Conservation (phyloP, 2,113 vertebrate genomes). For the Machaerirhynchus nigripectus region DNA sequence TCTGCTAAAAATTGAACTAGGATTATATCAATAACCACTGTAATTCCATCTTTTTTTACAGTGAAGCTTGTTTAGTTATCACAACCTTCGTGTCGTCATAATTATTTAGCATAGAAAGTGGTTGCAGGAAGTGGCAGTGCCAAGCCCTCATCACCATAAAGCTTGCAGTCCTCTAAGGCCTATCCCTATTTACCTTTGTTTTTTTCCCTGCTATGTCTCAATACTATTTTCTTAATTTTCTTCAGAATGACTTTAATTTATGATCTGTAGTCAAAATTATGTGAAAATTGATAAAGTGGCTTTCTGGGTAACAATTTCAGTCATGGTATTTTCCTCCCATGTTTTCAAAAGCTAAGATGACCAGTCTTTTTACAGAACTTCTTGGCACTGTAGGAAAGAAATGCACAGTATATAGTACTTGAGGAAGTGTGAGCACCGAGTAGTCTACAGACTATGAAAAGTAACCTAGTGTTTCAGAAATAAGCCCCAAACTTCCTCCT, state of each 20-base stretch:
- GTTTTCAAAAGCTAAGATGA: not conserved
- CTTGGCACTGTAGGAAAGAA: not conserved
- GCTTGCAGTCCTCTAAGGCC: not conserved
- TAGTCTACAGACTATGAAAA: not conserved
- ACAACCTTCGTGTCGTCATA: not conserved
- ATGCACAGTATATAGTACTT: not conserved
- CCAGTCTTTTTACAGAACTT: not conserved
- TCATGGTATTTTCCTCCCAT: not conserved
- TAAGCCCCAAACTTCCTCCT: not conserved
- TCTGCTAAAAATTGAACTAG: not conserved
- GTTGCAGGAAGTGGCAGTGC: not conserved
- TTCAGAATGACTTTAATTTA: not conserved
- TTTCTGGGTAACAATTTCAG: not conserved
- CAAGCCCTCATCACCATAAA: not conserved
- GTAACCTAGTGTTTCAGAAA: not conserved
- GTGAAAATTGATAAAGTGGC: not conserved
- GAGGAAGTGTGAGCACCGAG: not conserved
- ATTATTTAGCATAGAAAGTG: not conserved
- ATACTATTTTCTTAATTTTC: not conserved
- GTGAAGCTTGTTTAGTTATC: not conserved
- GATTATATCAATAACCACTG: not conserved
- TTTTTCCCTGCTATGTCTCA: not conserved
- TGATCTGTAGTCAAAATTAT: not conserved
- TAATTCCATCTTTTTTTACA: not conserved
- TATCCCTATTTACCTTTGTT: not conserved